phyloP scores from a whole-genome alignment of 2,888 invertebrate genomes.

The Oscheius myriophilus region DNA sequence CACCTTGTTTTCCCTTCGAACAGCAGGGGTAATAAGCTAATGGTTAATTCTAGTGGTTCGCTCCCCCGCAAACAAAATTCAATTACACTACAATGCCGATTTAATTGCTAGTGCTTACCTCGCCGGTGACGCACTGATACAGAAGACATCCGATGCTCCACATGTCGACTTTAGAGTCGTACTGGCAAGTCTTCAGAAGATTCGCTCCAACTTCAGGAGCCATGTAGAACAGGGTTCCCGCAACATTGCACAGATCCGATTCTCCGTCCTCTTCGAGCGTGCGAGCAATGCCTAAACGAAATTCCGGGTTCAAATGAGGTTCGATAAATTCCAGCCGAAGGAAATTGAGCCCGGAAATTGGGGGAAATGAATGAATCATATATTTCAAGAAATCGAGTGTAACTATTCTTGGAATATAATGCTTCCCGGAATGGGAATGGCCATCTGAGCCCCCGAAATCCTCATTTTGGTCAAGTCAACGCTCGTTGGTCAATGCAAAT shows the following conservation, averaged over 20 bases:
- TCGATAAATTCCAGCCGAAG: not conserved
- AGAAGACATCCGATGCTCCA: constrained; percentile 70
- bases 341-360: not conserved
- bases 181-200: constrained; percentile 58
- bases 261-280: constrained; percentile 56
- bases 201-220: constrained; percentile 70
- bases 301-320: constrained; percentile 1
- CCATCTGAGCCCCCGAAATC: no score
- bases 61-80: no score
- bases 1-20: no score
- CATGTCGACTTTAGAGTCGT: constrained; percentile 67
- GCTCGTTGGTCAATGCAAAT: no score
- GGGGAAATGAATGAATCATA: no score
- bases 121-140: constrained; percentile 66
- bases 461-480: no score
- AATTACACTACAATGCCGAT: not conserved
- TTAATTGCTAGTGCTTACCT: constrained; percentile 38
- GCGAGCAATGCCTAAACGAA: constrained; percentile 62
- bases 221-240: constrained; percentile 68
- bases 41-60: not conserved
- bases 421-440: no score
- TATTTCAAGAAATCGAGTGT: no score
- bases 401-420: no score
- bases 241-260: constrained; percentile 64
- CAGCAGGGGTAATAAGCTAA: not conserved